Conservation (phyloP, 2,113 vertebrate genomes). For the Nibea coibor region DNA sequence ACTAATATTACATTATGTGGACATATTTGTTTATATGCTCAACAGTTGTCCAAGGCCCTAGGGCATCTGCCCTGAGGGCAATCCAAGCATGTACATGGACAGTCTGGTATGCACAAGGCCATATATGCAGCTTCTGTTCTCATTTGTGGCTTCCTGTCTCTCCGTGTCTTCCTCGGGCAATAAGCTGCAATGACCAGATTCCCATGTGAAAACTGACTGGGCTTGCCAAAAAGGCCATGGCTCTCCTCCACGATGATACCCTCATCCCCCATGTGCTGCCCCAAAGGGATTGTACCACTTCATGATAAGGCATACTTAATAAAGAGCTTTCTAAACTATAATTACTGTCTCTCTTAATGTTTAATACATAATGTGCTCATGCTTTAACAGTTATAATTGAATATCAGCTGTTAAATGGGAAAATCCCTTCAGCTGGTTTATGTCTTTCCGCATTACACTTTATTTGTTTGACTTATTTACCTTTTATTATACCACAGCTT, state of each 20-base stretch:
- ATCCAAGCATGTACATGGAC: conserved; percentile 54
- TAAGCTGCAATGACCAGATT: conserved; percentile 52
- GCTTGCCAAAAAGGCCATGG: conserved; percentile 49
- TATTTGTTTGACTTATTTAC: not conserved
- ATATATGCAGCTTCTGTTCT: conserved; percentile 72
- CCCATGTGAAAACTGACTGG: conserved; percentile 68
- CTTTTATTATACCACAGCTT: too few relatives aligned
- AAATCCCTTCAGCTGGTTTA: too few relatives aligned
- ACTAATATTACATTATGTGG: conserved; percentile 16
- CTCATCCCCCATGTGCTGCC: not conserved
- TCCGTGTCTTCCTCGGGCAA: conserved; percentile 46
- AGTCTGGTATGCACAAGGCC: conserved; percentile 63
- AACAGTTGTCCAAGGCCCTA: conserved; percentile 24
- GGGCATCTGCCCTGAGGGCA: conserved; percentile 47
- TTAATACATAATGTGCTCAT: not conserved
- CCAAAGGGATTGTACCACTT: not conserved
- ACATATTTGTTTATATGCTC: conserved; percentile 44
- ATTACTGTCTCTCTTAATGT: not conserved
- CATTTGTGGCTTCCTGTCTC: conserved; percentile 73
- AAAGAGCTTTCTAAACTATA: not conserved
- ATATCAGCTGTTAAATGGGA: not conserved
- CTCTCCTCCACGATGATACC: conserved; percentile 20
- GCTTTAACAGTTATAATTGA: not conserved
- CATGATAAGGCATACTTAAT: not conserved
- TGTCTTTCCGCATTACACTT: not conserved